Evolutionary conservation across 1,140 invertebrate genomes (phyloP).

Genomic region (Drosophila sproati): DNA sequence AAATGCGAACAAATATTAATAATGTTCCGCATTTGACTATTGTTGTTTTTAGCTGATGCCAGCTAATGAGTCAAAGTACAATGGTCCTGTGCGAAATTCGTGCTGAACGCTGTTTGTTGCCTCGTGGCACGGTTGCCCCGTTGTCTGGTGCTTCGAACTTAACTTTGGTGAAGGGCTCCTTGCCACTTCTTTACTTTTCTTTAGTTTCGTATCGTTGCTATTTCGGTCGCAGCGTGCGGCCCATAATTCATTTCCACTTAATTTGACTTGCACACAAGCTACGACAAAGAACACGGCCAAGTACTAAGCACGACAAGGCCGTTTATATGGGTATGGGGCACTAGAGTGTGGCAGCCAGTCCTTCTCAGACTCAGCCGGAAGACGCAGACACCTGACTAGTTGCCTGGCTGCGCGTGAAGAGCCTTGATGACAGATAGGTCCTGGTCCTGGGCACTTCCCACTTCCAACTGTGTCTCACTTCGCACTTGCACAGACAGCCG

Average conservation of each 20-base stretch:
- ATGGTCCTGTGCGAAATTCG: conserved; percentile 21
- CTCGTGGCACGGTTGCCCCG: conserved; percentile 1
- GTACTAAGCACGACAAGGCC: not conserved
- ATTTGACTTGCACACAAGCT: conserved; percentile 75
- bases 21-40: conserved; percentile 42
- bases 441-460: conserved; percentile 6
- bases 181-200: not conserved
- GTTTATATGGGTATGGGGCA: not conserved
- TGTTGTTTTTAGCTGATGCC: conserved; percentile 32
- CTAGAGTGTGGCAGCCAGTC: no score
- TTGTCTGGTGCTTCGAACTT: no score
- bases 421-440: not conserved
- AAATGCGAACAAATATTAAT: conserved; percentile 53
- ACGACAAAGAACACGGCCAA: conserved; percentile 4
- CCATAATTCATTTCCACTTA: conserved; percentile 78
- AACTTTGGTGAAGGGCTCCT: conserved; percentile 19
- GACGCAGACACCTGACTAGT: conserved; percentile 9
- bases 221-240: conserved; percentile 37
- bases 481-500: conserved; percentile 57
- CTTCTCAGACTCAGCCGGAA: not conserved
- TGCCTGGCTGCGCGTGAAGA: not conserved
- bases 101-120: conserved; percentile 49
- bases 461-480: not conserved
- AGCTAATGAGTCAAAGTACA: conserved; percentile 46
- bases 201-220: not conserved